Evolutionary conservation across 2,888 invertebrate species (phyloP), one percentile per base, ranked within the genome.

Genomic region (Boloria selene): DNA sequence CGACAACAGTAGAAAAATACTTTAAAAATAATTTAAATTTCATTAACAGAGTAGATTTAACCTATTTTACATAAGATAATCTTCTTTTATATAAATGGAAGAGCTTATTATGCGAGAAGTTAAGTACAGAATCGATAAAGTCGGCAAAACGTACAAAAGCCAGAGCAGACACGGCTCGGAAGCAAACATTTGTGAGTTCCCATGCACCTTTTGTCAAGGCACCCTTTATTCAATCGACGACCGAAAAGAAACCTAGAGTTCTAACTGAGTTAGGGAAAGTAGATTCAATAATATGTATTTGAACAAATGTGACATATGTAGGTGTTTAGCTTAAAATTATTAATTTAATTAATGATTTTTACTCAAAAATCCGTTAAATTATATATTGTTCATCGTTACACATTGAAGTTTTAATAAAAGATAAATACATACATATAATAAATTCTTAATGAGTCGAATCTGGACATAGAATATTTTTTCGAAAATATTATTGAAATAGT

Each of bases 101-200:
- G 22, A 10, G 45, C 49, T 47, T 50, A 59, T 64, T 64, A 64
- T 64, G 45, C 64, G 52, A 56, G 22, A 64, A 64, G 52, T 64
- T 64, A 64, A 64, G 58, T 51, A 59, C 45, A 52, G 56, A 64
- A 64, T 64, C 64, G 64, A 64, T 64, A 59, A 64, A 59, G 58
- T 58, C 52, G 52, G 42, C 44, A 52, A 64, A 64, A 58, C 51
- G 52, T 64, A 64, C 56, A 66, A 61, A 64, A 72, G 69, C 73
- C 68, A 74, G 74, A 66, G 55, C 60, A 59, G 64, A 59, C 64
- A 64, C 64, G 52, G 65, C 58, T 61, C 64, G 67, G 60, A 51
- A 61, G 73, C 74, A 75, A 77, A 76, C 77, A 75, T 75, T 78
- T 76, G 78, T 71, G 70, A 69, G 73, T 69, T 75, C 75, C 61